Evolutionary conservation across 2,113 vertebrate species (phyloP).

Genomic region (Tricholaema leucomelas): DNA sequence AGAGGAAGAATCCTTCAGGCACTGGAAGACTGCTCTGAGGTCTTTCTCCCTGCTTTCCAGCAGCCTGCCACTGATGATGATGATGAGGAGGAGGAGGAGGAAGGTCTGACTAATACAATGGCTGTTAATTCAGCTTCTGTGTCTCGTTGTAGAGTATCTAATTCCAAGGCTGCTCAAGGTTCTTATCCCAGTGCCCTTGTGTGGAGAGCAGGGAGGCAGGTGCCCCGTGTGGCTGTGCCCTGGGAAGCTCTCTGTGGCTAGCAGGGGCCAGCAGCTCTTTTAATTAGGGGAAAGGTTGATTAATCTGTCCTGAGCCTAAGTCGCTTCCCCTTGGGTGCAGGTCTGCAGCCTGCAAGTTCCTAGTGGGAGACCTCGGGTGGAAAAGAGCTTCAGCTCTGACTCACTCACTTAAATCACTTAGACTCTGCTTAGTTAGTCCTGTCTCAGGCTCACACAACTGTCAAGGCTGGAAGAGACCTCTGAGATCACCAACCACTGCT

Average conservation of each 20-base stretch:
- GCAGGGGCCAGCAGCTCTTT: not conserved
- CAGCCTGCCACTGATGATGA: not conserved
- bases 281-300: conserved; percentile 1
- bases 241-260: not conserved
- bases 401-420: not conserved
- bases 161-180: not conserved
- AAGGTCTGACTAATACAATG: not conserved
- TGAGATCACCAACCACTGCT: too few relatives aligned
- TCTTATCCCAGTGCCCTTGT: not conserved
- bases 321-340: not conserved
- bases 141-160: not conserved
- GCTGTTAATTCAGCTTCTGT: not conserved
- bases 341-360: not conserved
- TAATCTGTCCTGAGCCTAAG: not conserved
- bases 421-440: not conserved
- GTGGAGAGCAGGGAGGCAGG: not conserved
- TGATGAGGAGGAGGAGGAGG: not conserved
- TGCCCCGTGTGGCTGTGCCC: not conserved
- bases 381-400: not conserved
- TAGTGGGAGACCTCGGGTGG: not conserved
- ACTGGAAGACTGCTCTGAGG: too few relatives aligned
- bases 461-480: too few relatives aligned
- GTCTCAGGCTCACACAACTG: not conserved
- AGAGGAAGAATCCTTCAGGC: not conserved
- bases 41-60: not conserved